Evolutionary conservation across 2,888 invertebrate genomes (phyloP).

Genomic region (Anthrax anthrax): DNA sequence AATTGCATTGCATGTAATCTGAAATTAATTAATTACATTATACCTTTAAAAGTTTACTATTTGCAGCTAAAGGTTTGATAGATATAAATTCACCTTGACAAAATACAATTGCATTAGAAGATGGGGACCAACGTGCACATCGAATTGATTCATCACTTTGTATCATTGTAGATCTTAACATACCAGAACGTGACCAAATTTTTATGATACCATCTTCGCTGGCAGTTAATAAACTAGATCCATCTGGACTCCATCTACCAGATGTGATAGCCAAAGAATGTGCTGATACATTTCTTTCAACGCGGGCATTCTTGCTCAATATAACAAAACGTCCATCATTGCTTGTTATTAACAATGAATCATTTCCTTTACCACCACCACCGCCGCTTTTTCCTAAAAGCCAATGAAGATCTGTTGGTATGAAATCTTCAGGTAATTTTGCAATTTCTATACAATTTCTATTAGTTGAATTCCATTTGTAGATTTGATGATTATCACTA

Average conservation of each 20-base stretch:
- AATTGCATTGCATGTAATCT: neutral
- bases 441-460: slow-evolving; percentile 62
- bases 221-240: slow-evolving; percentile 79
- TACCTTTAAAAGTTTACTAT: slow-evolving; percentile 57
- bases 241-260: slow-evolving; percentile 90
- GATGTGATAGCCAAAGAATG: slow-evolving; percentile 82
- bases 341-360: slow-evolving; percentile 71
- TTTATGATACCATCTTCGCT: slow-evolving; percentile 96
- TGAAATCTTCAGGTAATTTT: slow-evolving; percentile 68
- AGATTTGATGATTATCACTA: slow-evolving; percentile 84
- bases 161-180: slow-evolving; percentile 78
- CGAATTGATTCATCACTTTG: slow-evolving; percentile 74
- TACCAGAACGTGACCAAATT: slow-evolving; percentile 93
- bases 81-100: slow-evolving; percentile 52
- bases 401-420: slow-evolving; percentile 83
- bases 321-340: slow-evolving; percentile 85
- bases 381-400: slow-evolving; percentile 39
- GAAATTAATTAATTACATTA: neutral
- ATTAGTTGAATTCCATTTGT: slow-evolving; percentile 76
- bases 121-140: slow-evolving; percentile 70
- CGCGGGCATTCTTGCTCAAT: slow-evolving; percentile 72
- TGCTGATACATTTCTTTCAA: slow-evolving; percentile 85
- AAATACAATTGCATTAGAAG: slow-evolving; percentile 52
- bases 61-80: slow-evolving; percentile 58
- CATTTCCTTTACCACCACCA: slow-evolving; percentile 34